Evolutionary conservation across 1,140 invertebrate species (phyloP), one percentile per base, ranked within the genome.

Genomic region (Aphaenogaster rudis): DNA sequence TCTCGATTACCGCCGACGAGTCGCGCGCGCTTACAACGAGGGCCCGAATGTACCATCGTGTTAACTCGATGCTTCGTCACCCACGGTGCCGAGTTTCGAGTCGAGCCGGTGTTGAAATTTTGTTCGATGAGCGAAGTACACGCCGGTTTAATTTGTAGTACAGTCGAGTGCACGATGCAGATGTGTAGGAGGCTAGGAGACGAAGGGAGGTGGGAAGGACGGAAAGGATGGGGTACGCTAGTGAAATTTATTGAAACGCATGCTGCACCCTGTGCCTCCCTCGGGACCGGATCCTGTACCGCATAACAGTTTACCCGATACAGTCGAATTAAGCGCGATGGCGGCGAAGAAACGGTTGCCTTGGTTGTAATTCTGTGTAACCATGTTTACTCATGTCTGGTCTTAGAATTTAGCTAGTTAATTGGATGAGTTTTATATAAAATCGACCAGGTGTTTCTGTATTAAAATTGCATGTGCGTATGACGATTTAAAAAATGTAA

Each of bases 241-340:
- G 92, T 94, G 88, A 92, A 93, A 94, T 94, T 94, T 94, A 94
- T 94, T 93, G 93, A 94, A 94, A 94, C 92, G 91, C 90, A 88
- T 89, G 66, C 80, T 85, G 84, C 88, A 87, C 90, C 90, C 79
- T 86, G 77, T 79, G 82, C 66, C 86, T 92, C 93, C 91, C 93
- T 57, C 66, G 88, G 88, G 92, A 92, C 90, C 45, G 79, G 81
- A 88, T 86, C 33, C 85, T 76, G 78, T 61, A 82, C 85, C 63
- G 84, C 89, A 86, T 86, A 91, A 91, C 87, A 85, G 82, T 88
- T 84, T 81, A 50, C 89, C 59, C 79, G 85, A 77, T 82, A 82
- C 82, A 85, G 89, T 63, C 90, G 89, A 91, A 91, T 89, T 77
- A 64, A 54, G 63, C 78, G 80, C 66, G 59, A 78, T 74, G 87